Evolutionary conservation across 1,140 invertebrate species (phyloP), one percentile per base, ranked within the genome.

Genomic region (Cyclargus thomasi): DNA sequence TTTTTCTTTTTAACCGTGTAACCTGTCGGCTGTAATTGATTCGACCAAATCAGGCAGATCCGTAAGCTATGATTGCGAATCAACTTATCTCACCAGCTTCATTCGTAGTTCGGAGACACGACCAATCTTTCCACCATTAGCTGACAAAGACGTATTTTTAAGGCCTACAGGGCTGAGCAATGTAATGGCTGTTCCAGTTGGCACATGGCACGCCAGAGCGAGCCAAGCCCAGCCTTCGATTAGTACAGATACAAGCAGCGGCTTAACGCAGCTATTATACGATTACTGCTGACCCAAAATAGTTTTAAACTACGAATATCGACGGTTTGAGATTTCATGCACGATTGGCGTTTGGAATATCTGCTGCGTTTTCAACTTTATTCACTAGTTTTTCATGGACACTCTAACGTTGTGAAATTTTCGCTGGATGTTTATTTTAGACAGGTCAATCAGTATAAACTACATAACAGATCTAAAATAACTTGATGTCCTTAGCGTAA

Each of bases 121-220:
- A 29, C 5, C 5, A 6, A 29, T 29, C 29, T 29, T 29, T 3
- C 23, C 6, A 29, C 5, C 5, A 29, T 4, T 1, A n/a, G 29
- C 29, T 35, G 39, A 47, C 39, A 47, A 47, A 47, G 10, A 47
- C 39, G 10, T 47, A 47, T 47, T 47, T 14, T 47, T 47, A 11
- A 16, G 39, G 39, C 39, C 29, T 29, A 47, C 39, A 47, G 14
- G 39, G 5, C 29, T 29, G 29, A 7, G 39, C 39, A 47, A 20
- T 59, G 20, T 59, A 59, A 59, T 59, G 55, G 55, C 3, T 59
- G 55, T 21, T 59, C 55, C 20, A 59, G 1, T 59, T 59, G 55
- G 55, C 55, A 59, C 55, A 6, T 59, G 18, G 18, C 17, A 10
- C 18, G 55, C 10, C 55, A 18, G 55, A 10, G 1, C n/a, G 5